These are phyloP conservation scores for Aegotheles bennettii DNA, from an alignment of 2,113 vertebrate genomes.

Conservation along the genomic window DNA sequence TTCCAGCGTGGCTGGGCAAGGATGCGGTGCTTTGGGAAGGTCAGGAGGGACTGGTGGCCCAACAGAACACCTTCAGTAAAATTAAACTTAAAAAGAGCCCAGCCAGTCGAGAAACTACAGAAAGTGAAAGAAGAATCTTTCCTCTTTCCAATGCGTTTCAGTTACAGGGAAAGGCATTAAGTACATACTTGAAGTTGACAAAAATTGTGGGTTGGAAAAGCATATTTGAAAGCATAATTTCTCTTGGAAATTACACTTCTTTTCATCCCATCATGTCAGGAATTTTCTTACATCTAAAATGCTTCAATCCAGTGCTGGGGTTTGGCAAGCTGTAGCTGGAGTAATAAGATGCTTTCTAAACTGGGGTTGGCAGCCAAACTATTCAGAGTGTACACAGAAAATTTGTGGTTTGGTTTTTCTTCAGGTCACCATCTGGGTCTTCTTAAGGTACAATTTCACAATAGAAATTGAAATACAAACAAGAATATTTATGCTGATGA, in stretches of 20 bases:
- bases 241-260: not conserved
- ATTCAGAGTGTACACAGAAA: not conserved
- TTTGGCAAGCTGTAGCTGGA: not conserved
- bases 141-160: not conserved
- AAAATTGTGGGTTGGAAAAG: not conserved
- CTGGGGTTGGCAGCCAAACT: not conserved
- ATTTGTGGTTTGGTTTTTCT: not conserved
- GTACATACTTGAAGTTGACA: not conserved
- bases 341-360: not conserved
- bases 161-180: not conserved
- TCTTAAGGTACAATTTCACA: not conserved
- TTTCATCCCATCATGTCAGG: fast-evolving
- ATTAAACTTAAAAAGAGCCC: not conserved
- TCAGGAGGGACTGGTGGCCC: not conserved
- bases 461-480: not conserved
- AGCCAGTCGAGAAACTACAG: not conserved
- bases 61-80: not conserved
- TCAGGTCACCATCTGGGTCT: not conserved
- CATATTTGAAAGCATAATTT: not conserved
- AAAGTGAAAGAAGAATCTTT: not conserved
- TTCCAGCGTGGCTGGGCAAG: not conserved
- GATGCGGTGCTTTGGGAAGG: not conserved
- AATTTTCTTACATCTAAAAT: not conserved
- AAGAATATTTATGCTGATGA: not conserved
- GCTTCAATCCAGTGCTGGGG: not conserved